Evolutionary conservation across 2,888 invertebrate genomes (phyloP).

Genomic region (Hirtodrosophila histrioides): DNA sequence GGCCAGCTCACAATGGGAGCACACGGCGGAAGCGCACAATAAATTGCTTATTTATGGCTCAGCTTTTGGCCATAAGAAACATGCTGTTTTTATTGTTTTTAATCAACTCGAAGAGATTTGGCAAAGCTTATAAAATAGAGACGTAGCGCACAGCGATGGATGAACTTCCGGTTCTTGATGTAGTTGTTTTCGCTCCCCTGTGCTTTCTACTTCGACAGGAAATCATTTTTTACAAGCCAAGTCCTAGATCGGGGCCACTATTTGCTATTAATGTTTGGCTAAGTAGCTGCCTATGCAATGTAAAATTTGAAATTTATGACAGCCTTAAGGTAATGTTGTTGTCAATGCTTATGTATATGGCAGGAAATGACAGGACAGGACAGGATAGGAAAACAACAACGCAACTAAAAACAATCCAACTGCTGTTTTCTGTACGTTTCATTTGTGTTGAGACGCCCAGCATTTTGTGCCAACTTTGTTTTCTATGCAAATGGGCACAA

Average conservation of each 20-base stretch:
- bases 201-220: constrained; percentile 60
- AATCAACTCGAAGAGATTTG: constrained; percentile 82
- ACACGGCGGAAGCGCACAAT: constrained; percentile 80
- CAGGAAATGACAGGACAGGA: background rate
- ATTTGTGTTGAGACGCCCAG: constrained; percentile 17
- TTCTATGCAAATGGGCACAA: constrained; percentile 41
- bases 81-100: constrained; percentile 81
- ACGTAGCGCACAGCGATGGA: constrained; percentile 64
- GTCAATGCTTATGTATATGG: constrained; percentile 32
- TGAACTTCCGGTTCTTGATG: constrained; percentile 60
- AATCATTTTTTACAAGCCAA: constrained; percentile 61
- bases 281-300: constrained; percentile 16
- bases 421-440: constrained; percentile 19
- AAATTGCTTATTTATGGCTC: constrained; percentile 82
- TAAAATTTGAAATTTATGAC: constrained; percentile 55
- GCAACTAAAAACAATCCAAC: constrained; percentile 27
- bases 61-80: constrained; percentile 79
- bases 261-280: constrained; percentile 19
- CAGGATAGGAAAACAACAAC: constrained; percentile 10
- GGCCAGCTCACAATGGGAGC: constrained; percentile 62
- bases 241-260: constrained; percentile 25
- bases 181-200: constrained; percentile 24
- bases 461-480: constrained; percentile 53
- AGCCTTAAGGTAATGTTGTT: constrained; percentile 31
- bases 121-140: constrained; percentile 77